These are phyloP conservation scores for Irena cyanogastra DNA, from an alignment of 2,113 vertebrate genomes.

Conservation along the genomic window DNA sequence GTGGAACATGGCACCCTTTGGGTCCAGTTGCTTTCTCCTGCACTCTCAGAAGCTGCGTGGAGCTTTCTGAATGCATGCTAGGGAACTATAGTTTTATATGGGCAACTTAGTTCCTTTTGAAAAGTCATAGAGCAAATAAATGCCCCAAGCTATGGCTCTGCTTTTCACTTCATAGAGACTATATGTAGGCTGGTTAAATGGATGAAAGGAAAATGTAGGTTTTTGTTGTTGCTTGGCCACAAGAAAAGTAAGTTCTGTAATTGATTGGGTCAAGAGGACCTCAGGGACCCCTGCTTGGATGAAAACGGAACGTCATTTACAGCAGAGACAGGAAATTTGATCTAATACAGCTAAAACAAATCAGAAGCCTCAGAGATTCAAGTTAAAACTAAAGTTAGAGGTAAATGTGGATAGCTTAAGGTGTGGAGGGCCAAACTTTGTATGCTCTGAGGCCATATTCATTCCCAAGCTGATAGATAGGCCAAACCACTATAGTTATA, in stretches of 20 bases:
- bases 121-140: neutral
- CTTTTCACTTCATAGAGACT: neutral
- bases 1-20: neutral
- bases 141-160: neutral
- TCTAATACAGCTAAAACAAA: neutral
- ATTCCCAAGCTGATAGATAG: neutral
- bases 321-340: neutral
- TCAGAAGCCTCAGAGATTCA: neutral
- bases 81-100: neutral
- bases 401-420: neutral
- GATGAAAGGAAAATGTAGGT: neutral
- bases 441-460: neutral
- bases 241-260: neutral
- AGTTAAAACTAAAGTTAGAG: neutral
- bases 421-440: neutral
- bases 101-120: neutral
- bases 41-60: neutral
- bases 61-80: neutral
- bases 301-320: neutral
- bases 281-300: neutral
- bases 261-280: neutral
- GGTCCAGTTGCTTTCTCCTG: neutral
- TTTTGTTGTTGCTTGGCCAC: neutral
- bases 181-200: neutral
- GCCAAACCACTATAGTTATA: neutral